These are phyloP conservation scores for Synchiropus splendidus DNA, from an alignment of 2,113 vertebrate genomes.

Conservation along the genomic window DNA sequence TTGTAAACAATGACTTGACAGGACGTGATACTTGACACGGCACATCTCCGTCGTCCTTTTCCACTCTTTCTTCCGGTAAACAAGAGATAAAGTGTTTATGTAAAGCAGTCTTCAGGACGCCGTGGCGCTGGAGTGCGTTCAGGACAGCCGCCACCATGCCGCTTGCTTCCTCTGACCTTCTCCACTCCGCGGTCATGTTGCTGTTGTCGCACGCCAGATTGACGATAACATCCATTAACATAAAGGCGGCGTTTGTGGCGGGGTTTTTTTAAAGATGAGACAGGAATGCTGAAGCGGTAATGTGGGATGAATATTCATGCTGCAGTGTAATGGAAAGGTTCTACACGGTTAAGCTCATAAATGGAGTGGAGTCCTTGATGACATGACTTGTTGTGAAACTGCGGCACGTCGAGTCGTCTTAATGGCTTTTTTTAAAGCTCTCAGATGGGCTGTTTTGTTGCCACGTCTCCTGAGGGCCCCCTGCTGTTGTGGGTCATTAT, in stretches of 20 bases:
- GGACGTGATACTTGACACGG: too few species aligned
- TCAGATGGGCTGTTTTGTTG: too few species aligned
- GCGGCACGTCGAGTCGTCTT: conserved; percentile 22
- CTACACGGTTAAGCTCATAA: conserved; percentile 26
- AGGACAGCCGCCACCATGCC: conserved; percentile 2
- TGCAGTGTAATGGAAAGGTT: conserved; percentile 6
- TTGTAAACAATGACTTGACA: too few species aligned
- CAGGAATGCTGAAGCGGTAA: conserved; percentile 51
- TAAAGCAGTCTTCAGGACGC: too few species aligned
- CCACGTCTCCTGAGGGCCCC: too few species aligned
- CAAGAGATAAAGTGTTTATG: too few species aligned
- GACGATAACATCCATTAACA: conserved; percentile 51
- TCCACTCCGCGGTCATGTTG: conserved; percentile 30
- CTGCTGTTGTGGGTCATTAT: too few species aligned
- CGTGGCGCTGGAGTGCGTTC: too few species aligned
- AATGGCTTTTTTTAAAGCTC: conserved; percentile 31
- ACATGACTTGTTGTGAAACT: conserved; percentile 16
- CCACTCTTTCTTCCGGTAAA: too few species aligned
- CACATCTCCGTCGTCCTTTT: too few species aligned
- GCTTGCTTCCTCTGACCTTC: conserved; percentile 34
- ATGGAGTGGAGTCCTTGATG: conserved; percentile 27
- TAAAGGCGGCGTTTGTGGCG: conserved; percentile 41
- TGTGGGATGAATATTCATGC: conserved; percentile 58
- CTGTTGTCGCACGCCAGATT: conserved; percentile 35
- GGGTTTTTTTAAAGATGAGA: too few species aligned